phyloP scores from a whole-genome alignment of 2,113 vertebrate genomes.

The Kobus ellipsiprymnus region DNA sequence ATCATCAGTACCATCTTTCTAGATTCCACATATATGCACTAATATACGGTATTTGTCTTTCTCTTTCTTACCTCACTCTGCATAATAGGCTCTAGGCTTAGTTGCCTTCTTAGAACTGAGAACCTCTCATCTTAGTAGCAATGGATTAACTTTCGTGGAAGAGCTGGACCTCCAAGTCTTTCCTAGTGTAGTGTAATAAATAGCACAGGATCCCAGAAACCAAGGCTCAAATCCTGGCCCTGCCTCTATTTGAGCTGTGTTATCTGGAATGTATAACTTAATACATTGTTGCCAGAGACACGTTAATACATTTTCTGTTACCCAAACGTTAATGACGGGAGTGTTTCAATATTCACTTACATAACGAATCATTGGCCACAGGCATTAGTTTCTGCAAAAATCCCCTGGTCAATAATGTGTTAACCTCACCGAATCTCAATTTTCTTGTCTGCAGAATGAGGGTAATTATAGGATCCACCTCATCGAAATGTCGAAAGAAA shows the following conservation, averaged over 20 bases:
- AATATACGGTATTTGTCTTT: neutral
- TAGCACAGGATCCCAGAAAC: neutral
- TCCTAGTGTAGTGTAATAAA: neutral
- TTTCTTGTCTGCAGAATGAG: neutral
- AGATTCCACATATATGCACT: neutral
- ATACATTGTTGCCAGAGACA: neutral
- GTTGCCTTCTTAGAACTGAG: neutral
- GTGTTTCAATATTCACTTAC: neutral
- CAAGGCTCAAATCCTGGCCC: neutral
- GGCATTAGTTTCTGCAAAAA: neutral
- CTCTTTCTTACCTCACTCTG: neutral
- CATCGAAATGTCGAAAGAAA: neutral
- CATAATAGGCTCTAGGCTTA: neutral
- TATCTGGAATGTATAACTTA: neutral
- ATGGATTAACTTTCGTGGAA: neutral
- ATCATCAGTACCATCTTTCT: neutral
- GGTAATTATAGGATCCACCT: neutral
- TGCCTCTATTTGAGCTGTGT: neutral
- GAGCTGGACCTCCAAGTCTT: neutral
- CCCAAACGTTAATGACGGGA: neutral
- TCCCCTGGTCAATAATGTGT: neutral
- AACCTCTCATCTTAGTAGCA: neutral
- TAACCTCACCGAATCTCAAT: neutral
- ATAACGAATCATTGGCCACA: neutral
- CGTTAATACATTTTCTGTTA: neutral